Conservation (phyloP, 2,113 vertebrate genomes). For the Scytalopus superciliaris region DNA sequence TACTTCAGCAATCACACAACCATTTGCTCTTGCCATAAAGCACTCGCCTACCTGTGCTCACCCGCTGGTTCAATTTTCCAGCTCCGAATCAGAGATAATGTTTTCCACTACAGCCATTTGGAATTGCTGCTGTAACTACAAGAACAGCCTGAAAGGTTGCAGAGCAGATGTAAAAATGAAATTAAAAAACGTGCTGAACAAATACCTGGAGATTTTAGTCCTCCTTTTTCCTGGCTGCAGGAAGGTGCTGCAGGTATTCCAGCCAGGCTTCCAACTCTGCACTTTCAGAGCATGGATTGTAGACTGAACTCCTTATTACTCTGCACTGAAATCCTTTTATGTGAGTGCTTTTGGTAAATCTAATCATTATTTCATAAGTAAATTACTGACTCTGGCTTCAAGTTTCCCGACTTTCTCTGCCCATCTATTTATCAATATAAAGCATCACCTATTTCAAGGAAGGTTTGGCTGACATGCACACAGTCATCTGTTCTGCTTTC, state of each 20-base stretch:
- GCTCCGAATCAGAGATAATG: conserved; percentile 16
- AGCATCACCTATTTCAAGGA: neutral
- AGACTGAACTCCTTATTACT: neutral
- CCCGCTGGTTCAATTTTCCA: conserved; percentile 56
- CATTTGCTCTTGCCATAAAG: conserved; percentile 37
- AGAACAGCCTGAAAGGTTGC: neutral
- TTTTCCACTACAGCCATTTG: conserved; percentile 16
- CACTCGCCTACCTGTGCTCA: conserved; percentile 20
- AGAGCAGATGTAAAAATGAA: neutral
- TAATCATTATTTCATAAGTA: neutral
- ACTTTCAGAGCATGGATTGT: neutral
- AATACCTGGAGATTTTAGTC: neutral
- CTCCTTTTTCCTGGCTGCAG: neutral
- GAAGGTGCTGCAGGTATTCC: neutral
- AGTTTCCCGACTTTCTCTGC: neutral
- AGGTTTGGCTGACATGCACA: neutral
- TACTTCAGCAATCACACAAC: conserved; percentile 33
- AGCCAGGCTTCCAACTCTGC: neutral
- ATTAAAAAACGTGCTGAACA: neutral
- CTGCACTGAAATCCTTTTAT: neutral
- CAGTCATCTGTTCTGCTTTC: neutral
- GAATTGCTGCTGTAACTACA: neutral
- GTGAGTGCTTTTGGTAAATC: neutral
- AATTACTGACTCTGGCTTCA: neutral
- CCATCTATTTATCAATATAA: neutral